Evolutionary conservation across 2,797 vertebrate genomes (phyloP), one percentile per base, ranked within the genome.

Genomic region (Leptodactylus fallax): DNA sequence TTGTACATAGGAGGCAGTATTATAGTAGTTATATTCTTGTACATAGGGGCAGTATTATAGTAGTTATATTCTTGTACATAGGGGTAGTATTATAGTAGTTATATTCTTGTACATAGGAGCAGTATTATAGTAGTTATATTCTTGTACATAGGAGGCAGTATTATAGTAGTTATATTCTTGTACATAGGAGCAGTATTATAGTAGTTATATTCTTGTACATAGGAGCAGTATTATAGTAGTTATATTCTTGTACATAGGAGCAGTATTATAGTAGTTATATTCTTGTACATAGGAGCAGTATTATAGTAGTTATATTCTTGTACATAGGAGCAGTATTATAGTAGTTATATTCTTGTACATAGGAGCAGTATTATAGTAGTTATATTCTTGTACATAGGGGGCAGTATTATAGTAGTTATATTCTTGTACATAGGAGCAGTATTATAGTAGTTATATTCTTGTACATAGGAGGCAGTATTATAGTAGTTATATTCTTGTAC

Each of bases 71-170:
- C 60, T 63, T 63, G 60, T 63, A 63, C 11, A 63, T n/a, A 69
- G 25, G 25, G 2, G 23, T n/a, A 36, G 14, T 69, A 36, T 36
- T 36, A 69, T 16, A 36, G 5, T 69, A 17, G 13, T 36, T 71
- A 36, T 71, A 69, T 36, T 69, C 25, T 69, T 69, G 12, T 63
- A 63, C n/a, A 63, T 23, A 63, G 61, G 58, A 21, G 19, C 19
- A 61, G 58, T 61, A 61, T 61, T 61, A 61, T 67, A 67, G 65
- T 67, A 67, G 65, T 67, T 67, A 67, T 67, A 67, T 67, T 67
- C 65, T 67, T 27, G 65, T 67, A 67, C 13, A 67, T 67, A 67
- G 65, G 65, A 7, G 63, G 56, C 58, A 61, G 58, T n/a, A 61
- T 61, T 61, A 61, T 61, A 61, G 58, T 61, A 61, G 58, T 61